These are phyloP conservation scores for Xylophagus ater DNA, from an alignment of 2,888 invertebrate species.

Conservation along the genomic window DNA sequence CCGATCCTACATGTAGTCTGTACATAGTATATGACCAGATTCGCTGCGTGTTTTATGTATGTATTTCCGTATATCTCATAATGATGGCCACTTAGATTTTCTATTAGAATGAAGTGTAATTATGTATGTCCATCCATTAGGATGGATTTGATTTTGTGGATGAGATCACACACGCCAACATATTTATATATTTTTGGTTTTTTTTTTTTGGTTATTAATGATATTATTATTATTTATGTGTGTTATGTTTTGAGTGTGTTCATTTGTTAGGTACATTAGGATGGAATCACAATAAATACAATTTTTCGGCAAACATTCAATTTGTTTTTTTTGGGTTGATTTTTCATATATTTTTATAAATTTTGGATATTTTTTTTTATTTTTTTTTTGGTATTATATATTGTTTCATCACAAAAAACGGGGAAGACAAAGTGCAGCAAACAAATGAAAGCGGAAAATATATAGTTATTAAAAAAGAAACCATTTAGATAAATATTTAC, in stretches of 20 bases:
- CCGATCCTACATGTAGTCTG: constrained; percentile 15
- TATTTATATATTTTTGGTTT: constrained; percentile 6
- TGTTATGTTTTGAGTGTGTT: too few species aligned
- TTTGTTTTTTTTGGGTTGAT: constrained; percentile 1
- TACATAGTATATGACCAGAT: constrained; percentile 19
- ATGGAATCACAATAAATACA: too few species aligned
- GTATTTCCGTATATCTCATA: constrained; percentile 22
- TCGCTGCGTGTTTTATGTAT: constrained; percentile 20
- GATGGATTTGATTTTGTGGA: too few species aligned
- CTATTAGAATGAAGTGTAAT: constrained; percentile 10
- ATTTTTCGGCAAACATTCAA: too few species aligned
- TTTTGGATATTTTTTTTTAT: constrained; percentile 4
- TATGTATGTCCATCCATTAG: too few species aligned
- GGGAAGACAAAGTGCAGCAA: constrained; percentile 18
- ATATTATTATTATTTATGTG: too few species aligned
- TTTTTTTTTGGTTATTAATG: too few species aligned
- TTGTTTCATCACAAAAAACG: constrained; percentile 18
- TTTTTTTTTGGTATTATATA: constrained; percentile 7
- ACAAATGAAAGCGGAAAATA: constrained; percentile 16
- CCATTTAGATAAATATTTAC: constrained; percentile 8
- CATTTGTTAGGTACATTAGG: too few species aligned
- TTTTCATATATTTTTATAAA: constrained; percentile 1
- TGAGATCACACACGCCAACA: too few species aligned
- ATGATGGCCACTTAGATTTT: constrained; percentile 22
- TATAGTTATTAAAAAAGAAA: constrained; percentile 7